Conservation (phyloP, 92 coral and sea anemone genomes). For the Umimayanthus chanpuru region DNA sequence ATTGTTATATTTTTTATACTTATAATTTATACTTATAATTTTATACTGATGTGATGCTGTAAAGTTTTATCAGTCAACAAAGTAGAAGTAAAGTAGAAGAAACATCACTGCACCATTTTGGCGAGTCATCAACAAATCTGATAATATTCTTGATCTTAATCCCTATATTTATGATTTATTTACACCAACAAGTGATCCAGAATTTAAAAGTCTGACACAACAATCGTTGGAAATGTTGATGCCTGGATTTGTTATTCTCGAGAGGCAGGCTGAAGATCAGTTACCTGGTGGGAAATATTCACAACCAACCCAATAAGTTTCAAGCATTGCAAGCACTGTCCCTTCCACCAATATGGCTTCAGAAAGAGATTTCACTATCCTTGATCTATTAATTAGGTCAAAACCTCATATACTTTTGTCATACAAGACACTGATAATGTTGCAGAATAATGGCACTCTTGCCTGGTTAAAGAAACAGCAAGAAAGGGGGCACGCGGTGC, state of each 20-base stretch:
- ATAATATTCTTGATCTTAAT: too few species aligned
- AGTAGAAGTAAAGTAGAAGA: too few species aligned
- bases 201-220: too few species aligned
- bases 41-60: too few species aligned
- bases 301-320: conserved; percentile 23
- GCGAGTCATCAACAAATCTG: too few species aligned
- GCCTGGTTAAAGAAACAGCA: conserved; percentile 31
- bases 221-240: conserved; percentile 2
- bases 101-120: too few species aligned
- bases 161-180: too few species aligned
- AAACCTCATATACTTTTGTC: conserved; percentile 44
- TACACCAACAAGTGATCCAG: too few species aligned
- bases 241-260: conserved; percentile 36
- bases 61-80: too few species aligned
- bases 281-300: conserved; percentile 49
- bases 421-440: conserved; percentile 46
- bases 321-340: conserved; percentile 46
- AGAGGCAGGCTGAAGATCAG: conserved; percentile 33
- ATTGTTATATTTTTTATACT: too few species aligned
- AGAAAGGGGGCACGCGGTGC: not conserved
- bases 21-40: too few species aligned
- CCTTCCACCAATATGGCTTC: conserved; percentile 58
- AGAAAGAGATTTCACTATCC: conserved; percentile 39
- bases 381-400: conserved; percentile 17
- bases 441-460: conserved; percentile 45